phyloP scores from a whole-genome alignment of 2,113 vertebrate species.

The Bombycilla garrulus region DNA sequence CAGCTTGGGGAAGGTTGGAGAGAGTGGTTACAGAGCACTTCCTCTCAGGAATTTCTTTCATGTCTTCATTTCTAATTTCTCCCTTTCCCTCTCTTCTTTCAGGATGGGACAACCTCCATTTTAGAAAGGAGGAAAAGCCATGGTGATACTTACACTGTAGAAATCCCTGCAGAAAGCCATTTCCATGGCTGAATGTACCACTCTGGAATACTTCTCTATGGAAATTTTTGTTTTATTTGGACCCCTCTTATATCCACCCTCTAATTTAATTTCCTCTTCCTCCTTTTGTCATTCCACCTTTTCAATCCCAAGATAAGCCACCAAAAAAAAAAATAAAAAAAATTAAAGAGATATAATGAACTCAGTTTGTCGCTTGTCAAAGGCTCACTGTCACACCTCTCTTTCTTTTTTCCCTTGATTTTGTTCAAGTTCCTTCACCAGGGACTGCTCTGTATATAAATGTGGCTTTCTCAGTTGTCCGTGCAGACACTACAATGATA shows the following conservation, averaged over 20 bases:
- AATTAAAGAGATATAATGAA: fast-evolving
- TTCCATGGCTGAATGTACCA: fast-evolving
- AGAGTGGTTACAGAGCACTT: neutral
- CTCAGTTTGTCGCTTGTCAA: neutral
- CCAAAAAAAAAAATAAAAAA: neutral
- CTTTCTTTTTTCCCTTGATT: neutral
- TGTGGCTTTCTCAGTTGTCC: neutral
- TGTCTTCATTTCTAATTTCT: neutral
- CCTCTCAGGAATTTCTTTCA: neutral
- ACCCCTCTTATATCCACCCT: neutral
- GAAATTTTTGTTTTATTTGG: neutral
- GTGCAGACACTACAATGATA: neutral
- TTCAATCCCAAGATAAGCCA: neutral
- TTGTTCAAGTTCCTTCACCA: neutral
- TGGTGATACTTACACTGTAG: neutral
- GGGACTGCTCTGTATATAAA: neutral
- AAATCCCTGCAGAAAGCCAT: neutral
- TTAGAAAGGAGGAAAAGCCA: neutral
- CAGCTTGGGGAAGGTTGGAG: neutral
- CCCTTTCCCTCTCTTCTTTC: neutral
- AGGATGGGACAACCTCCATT: fast-evolving
- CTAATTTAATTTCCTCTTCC: neutral
- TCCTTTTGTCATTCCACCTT: neutral
- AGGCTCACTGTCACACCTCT: neutral
- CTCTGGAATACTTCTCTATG: neutral